Evolutionary conservation across 2,797 vertebrate species (phyloP), one percentile per base, ranked within the genome.

Genomic region (Coregonus ussuriensis): DNA sequence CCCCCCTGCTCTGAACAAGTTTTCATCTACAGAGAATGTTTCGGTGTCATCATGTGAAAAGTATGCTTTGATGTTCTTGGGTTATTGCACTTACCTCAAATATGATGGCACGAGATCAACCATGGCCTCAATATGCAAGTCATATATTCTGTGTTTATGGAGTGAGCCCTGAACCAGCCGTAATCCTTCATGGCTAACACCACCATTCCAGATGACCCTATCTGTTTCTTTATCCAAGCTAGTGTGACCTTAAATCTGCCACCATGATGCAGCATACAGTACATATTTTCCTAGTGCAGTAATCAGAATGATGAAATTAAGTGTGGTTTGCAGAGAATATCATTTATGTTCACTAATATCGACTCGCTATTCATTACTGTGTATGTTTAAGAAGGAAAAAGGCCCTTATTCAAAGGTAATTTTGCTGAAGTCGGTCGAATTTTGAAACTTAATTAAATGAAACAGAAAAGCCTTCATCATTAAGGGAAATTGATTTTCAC

Each of bases 381-480:
- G 13, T 31, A 16, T 72, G n/a, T 29, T 21, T 53, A 25, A 37
- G 47, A 59, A 71, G 68, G 68, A 70, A 77, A 54, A 80, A 41
- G 72, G 7, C 4, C 6, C 65, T 83, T 83, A 74, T 81, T 79
- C 81, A 77, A 79, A 81, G 2, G 72, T 56, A n/a, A 72, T 70
- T 74, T 68, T 66, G 82, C 66, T 68, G 66, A 68, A 68, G 66
- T 68, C 15, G 33, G 6, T 6, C 14, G 74, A 71, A 47, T 86
- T 78, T 77, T 72, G 72, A 83, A 82, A 83, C 77, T 86, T 88
- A 89, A 88, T 89, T 86, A 90, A 91, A 89, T 86, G 79, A 89
- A 74, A 83, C 41, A 85, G 82, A 76, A 82, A 86, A 85, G 74
- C 75, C 65, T 75, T 2, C 79, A 70, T 89, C 86, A 89, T 89